A percentile compares a stretch with the other conserved stretches of the same genome.
These are phyloP conservation scores for Takifugu bimaculatus DNA, from an alignment of 2,113 vertebrate species.

Conservation along the genomic window DNA sequence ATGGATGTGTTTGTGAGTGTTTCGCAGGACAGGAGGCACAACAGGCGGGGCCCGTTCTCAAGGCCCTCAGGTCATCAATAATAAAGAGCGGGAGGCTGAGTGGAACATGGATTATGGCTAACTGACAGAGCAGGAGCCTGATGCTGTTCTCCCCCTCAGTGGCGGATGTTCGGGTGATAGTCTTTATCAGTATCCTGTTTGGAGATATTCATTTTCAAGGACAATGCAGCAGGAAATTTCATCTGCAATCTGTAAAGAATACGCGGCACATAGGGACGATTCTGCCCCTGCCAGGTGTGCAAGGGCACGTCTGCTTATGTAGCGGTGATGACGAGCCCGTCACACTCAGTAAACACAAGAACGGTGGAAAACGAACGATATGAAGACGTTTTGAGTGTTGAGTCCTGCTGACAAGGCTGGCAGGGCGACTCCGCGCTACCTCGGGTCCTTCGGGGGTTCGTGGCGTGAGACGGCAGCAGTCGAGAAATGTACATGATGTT, in stretches of 20 bases:
- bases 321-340: background rate
- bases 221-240: constrained; percentile 31
- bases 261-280: background rate
- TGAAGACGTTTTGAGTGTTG: constrained; percentile 11
- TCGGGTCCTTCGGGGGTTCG: too few relatives aligned
- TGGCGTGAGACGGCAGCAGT: too few relatives aligned
- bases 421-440: too few relatives aligned
- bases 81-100: constrained; percentile 35
- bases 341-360: background rate
- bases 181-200: background rate
- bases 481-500: background rate
- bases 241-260: constrained; percentile 10
- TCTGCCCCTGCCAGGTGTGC: constrained; percentile 9
- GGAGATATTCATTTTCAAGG: constrained; percentile 44
- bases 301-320: background rate
- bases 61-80: constrained; percentile 58
- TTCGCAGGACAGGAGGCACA: background rate
- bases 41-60: constrained; percentile 23
- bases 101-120: constrained; percentile 20
- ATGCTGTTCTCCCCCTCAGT: background rate
- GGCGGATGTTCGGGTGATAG: constrained; percentile 15
- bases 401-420: background rate
- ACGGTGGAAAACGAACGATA: background rate
- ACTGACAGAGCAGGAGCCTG: constrained; percentile 10
- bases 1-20: background rate